Evolutionary conservation across 1,140 invertebrate genomes (phyloP), one percentile per base, ranked within the genome.

Genomic region (Spodoptera frugiperda): DNA sequence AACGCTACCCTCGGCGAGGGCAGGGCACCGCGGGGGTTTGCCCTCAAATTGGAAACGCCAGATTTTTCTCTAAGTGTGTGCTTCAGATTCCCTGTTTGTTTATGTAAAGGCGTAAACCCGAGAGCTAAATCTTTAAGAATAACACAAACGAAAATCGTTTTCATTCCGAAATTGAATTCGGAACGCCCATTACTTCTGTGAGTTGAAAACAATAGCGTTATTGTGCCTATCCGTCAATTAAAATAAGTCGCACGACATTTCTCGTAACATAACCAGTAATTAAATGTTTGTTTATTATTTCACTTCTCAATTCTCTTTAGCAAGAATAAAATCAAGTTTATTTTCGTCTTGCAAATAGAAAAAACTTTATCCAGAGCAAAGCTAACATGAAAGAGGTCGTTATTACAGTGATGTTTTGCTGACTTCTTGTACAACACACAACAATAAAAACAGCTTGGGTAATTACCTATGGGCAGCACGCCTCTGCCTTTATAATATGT

Each of bases 11-110:
- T 61, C 14, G 21, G 71, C 48, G 67, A 59, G 65, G 65, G 25
- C 51, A 15, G 10, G n/a, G 55, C 25, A 33, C 15, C 49, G 48
- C 49, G 75, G 46, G 53, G 46, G 21, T 49, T 51, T 33, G 14
- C 17, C 30, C 74, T 9, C 46, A 78, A 78, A 78, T 78, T 81
- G 77, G 72, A 75, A 76, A 78, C 73, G 74, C 61, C 73, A 51
- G 79, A 78, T 76, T 81, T 81, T 71, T 73, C 76, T 81, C 59
- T 65, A 76, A 81, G 59, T 78, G 71, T 78, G 61, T 65, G 55
- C 63, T 63, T 80, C 65, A 48, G 70, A 63, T 75, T 74, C 55
- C 25, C 48, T 53, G 14, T 73, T 77, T 61, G 44, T 80, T 77
- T 78, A 77, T 63, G 44, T 55, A 76, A 76, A 25, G 51, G 49